Conservation (phyloP, 2,797 vertebrate species). For the Gobionotothen gibberifrons region DNA sequence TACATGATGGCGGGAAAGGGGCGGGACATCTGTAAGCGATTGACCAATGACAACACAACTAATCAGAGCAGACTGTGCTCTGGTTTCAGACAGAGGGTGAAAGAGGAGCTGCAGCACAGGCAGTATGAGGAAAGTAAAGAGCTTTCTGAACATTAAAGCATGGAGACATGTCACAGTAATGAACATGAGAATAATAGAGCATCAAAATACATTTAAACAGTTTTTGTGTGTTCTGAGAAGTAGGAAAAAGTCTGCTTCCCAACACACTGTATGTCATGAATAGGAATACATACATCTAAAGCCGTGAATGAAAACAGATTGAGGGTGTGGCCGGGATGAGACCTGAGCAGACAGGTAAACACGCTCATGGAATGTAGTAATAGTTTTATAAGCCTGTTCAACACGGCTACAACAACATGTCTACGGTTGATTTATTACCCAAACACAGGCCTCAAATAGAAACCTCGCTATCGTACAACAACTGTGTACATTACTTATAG, state of each 20-base stretch:
- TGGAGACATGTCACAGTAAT: no score
- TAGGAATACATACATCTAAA: conserved; percentile 12
- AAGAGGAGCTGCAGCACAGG: no score
- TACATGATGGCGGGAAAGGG: no score
- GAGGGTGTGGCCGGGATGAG: conserved; percentile 65
- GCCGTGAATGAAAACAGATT: conserved; percentile 48
- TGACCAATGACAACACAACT: no score
- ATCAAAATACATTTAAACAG: not conserved
- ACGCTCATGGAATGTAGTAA: conserved; percentile 70
- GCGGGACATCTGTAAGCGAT: no score
- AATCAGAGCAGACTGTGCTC: no score
- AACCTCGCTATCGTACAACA: conserved; percentile 28
- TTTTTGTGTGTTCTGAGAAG: not conserved
- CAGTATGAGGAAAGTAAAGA: no score
- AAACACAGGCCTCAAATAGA: conserved; percentile 38
- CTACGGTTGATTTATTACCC: conserved; percentile 59
- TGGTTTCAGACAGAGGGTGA: no score
- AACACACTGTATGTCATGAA: not conserved
- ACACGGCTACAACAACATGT: conserved; percentile 62
- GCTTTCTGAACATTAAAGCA: no score
- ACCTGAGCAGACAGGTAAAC: conserved; percentile 69
- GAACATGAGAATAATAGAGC: no score
- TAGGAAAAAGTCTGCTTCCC: not conserved
- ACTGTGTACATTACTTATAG: conserved; percentile 32
- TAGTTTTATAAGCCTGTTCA: conserved; percentile 68